Evolutionary conservation across 2,888 invertebrate species (phyloP).

Genomic region (Sceliomorpha sp.): DNA sequence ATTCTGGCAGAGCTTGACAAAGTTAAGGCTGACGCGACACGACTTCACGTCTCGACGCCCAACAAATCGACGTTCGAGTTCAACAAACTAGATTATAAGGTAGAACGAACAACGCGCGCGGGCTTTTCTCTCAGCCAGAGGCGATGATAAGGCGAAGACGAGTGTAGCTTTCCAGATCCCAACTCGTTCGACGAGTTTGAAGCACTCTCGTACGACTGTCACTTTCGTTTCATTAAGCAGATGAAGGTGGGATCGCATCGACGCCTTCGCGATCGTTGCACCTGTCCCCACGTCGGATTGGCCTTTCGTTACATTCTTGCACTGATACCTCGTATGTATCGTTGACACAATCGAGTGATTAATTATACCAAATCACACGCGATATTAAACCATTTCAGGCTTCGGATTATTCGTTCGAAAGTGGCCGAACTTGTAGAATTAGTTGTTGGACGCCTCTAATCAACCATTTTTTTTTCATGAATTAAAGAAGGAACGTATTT

Average conservation of each 20-base stretch:
- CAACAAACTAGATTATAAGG: no score
- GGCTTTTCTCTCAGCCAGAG: no score
- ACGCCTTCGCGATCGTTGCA: constrained; percentile 1
- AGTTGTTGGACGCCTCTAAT: no score
- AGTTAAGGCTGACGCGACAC: constrained; percentile 14
- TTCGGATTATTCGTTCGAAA: no score
- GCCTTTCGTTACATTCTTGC: background rate
- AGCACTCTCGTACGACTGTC: constrained; percentile 5
- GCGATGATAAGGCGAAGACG: no score
- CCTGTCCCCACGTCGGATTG: background rate
- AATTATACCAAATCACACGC: constrained; percentile 8
- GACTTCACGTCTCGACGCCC: constrained; percentile 42
- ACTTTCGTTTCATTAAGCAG: constrained; percentile 7
- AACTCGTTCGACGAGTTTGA: constrained; percentile 7
- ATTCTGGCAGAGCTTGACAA: no score
- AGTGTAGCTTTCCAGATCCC: constrained; percentile 2
- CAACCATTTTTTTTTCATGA: no score
- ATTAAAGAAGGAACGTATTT: no score
- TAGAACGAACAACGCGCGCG: no score
- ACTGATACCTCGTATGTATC: background rate
- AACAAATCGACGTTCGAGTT: constrained; percentile 24
- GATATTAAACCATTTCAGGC: background rate
- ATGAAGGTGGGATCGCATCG: background rate
- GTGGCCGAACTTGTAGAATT: no score
- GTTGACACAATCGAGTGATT: constrained; percentile 4